Evolutionary conservation across 2,113 vertebrate species (phyloP).

Genomic region (Panthera uncia): DNA sequence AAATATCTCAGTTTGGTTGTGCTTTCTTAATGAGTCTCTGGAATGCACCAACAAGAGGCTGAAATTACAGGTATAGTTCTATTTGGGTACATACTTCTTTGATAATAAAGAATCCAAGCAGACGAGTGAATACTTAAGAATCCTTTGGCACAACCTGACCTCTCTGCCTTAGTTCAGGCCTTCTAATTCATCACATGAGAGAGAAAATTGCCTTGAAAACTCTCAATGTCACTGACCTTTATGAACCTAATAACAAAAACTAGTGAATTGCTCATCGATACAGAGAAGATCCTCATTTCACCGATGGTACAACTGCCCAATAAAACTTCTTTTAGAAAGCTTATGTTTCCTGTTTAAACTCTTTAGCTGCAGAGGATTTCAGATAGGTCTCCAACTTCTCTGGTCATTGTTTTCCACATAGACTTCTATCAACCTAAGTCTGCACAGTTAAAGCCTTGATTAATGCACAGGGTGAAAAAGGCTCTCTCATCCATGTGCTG

Average conservation of each 20-base stretch:
- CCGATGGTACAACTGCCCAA: background rate
- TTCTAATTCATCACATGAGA: background rate
- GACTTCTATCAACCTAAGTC: background rate
- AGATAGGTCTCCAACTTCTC: background rate
- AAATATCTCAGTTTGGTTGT: background rate
- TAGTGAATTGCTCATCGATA: background rate
- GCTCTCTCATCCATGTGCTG: background rate
- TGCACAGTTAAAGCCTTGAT: background rate
- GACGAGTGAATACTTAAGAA: background rate
- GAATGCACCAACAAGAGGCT: background rate
- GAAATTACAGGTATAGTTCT: background rate
- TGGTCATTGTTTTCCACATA: background rate
- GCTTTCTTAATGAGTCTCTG: background rate
- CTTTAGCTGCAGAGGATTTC: background rate
- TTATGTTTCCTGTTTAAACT: background rate
- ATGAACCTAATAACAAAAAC: background rate
- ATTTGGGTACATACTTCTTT: background rate
- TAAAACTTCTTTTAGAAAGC: background rate
- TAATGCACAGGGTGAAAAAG: background rate
- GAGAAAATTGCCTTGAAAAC: background rate
- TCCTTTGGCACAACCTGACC: background rate
- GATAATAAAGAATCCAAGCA: background rate
- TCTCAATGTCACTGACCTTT: background rate
- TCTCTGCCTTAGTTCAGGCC: background rate
- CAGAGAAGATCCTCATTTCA: background rate